Evolutionary conservation across 2,888 invertebrate species (phyloP).

Genomic region (Gymnoscelis rufifasciata): DNA sequence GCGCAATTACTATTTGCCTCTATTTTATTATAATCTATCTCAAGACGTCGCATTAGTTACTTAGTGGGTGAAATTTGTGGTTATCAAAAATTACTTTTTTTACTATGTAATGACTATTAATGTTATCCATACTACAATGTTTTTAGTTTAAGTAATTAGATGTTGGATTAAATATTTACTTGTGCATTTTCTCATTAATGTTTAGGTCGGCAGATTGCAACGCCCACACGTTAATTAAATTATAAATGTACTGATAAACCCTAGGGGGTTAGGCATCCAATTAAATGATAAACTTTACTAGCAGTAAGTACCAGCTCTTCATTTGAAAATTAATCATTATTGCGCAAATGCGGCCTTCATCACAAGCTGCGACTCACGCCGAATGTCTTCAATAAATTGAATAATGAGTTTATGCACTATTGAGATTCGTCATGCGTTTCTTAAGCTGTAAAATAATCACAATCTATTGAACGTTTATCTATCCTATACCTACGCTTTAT

Average conservation of each 20-base stretch:
- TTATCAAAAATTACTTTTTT: too few relatives aligned
- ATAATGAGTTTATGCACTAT: slow-evolving; percentile 12
- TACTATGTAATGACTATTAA: too few relatives aligned
- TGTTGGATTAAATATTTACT: too few relatives aligned
- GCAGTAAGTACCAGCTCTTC: slow-evolving; percentile 20
- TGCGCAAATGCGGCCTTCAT: slow-evolving; percentile 22
- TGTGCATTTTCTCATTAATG: neutral
- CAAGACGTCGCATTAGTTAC: too few relatives aligned
- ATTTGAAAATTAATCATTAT: slow-evolving; percentile 33
- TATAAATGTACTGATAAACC: slow-evolving; percentile 40
- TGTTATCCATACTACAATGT: too few relatives aligned
- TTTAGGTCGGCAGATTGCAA: neutral
- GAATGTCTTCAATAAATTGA: slow-evolving; percentile 12
- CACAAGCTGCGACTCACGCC: slow-evolving; percentile 7
- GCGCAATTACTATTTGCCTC: too few relatives aligned
- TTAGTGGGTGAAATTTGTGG: too few relatives aligned
- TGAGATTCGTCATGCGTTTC: slow-evolving; percentile 3
- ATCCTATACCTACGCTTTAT: too few relatives aligned
- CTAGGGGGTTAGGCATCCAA: slow-evolving; percentile 31
- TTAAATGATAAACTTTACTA: slow-evolving; percentile 42
- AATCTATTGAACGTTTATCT: neutral
- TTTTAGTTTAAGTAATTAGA: too few relatives aligned
- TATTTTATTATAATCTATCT: too few relatives aligned
- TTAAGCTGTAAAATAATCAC: neutral
- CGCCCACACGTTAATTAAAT: slow-evolving; percentile 28